Evolutionary conservation across 2,113 vertebrate genomes (phyloP).

Genomic region (Macquaria ambigua): DNA sequence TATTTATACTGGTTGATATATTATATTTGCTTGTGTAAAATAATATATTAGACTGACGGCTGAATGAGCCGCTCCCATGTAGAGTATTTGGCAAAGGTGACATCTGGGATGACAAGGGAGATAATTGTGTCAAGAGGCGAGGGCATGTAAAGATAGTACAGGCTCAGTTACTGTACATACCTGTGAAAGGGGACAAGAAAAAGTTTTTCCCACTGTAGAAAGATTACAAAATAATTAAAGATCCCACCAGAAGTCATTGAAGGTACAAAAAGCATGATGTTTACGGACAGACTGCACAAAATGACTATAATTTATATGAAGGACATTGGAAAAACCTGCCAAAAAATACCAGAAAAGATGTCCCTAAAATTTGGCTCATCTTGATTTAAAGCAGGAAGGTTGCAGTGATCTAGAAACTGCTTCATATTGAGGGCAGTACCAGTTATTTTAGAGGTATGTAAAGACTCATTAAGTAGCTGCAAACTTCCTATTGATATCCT

Average conservation of each 20-base stretch:
- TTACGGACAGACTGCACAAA: background rate
- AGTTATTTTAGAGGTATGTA: background rate
- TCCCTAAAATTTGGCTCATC: background rate
- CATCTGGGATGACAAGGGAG: background rate
- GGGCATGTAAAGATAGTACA: constrained; percentile 35
- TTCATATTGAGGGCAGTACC: background rate
- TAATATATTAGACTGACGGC: background rate
- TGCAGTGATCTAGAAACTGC: background rate
- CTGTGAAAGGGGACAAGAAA: background rate
- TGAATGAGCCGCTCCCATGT: background rate
- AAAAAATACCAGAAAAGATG: background rate
- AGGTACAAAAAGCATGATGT: background rate
- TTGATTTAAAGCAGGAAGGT: background rate
- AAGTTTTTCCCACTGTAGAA: background rate
- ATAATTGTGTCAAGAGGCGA: constrained; percentile 45
- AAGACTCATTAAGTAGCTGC: background rate
- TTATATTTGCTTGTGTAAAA: background rate
- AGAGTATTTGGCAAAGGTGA: constrained; percentile 30
- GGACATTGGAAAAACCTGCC: background rate
- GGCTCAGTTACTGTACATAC: background rate
- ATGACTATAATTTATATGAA: background rate
- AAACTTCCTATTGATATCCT: background rate
- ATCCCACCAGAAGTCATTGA: background rate
- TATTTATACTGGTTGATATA: background rate
- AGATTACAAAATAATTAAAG: background rate